Evolutionary conservation across 2,113 vertebrate species (phyloP).

Genomic region (Chloropsis cyanopogon): DNA sequence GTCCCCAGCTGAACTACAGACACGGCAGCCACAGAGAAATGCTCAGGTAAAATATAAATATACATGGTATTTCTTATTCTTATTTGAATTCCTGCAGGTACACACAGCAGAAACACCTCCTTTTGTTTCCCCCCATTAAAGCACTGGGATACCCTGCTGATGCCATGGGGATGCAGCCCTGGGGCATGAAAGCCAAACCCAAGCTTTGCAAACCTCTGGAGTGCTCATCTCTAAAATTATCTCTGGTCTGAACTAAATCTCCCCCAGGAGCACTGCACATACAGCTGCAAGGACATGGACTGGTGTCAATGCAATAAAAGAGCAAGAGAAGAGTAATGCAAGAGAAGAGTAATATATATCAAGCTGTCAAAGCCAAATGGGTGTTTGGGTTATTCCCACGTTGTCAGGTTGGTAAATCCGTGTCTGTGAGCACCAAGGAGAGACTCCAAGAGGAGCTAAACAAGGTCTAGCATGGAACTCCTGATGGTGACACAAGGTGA

Average conservation of each 20-base stretch:
- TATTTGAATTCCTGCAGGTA: background rate
- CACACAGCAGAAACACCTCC: background rate
- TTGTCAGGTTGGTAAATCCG: background rate
- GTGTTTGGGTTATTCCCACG: background rate
- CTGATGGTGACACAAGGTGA: fast-evolving
- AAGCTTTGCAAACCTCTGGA: background rate
- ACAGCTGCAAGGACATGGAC: background rate
- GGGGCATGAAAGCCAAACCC: background rate
- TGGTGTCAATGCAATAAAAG: background rate
- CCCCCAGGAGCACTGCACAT: background rate
- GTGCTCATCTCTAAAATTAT: background rate
- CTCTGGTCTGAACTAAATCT: background rate
- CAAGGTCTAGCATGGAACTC: background rate
- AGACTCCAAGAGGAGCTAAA: background rate
- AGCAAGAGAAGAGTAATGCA: fast-evolving
- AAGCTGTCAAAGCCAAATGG: no score
- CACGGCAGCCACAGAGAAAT: background rate
- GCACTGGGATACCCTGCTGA: background rate
- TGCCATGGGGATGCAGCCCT: background rate
- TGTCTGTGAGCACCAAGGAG: background rate
- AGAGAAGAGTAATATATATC: no score
- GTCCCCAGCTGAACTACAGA: background rate
- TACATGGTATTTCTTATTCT: fast-evolving
- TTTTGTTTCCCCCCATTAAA: background rate
- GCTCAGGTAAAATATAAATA: background rate